Conservation (phyloP, 2,888 invertebrate genomes). For the Marasmarcha lunaedactyla region DNA sequence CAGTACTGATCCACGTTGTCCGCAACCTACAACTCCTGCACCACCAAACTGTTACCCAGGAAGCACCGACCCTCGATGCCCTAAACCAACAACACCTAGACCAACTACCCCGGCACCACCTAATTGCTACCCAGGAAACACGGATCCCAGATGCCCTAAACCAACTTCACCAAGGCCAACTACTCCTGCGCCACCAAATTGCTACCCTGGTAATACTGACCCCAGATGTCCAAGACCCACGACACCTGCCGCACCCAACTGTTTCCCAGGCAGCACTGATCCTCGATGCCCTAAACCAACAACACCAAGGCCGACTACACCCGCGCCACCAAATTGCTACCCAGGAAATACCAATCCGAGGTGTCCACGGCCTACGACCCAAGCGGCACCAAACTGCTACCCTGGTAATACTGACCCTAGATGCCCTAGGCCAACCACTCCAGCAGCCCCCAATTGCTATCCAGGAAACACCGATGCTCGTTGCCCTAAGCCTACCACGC, state of each 20-base stretch:
- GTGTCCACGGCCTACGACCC: conserved; percentile 19
- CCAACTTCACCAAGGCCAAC: conserved; percentile 10
- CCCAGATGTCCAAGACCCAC: conserved; percentile 22
- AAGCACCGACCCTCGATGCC: conserved; percentile 16
- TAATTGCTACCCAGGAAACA: conserved; percentile 24
- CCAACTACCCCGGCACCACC: conserved; percentile 13
- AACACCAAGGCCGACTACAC: conserved; percentile 11
- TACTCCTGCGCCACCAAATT: conserved; percentile 11
- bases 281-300: conserved; percentile 27
- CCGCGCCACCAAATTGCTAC: conserved; percentile 17
- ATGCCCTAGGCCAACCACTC: conserved; percentile 18
- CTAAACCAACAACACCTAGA: conserved; percentile 11
- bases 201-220: conserved; percentile 22
- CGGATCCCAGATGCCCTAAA: conserved; percentile 24
- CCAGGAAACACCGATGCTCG: conserved; percentile 29
- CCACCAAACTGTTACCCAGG: conserved; percentile 26
- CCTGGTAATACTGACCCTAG: conserved; percentile 20
- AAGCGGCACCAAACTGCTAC: conserved; percentile 15
- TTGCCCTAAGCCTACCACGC: conserved; percentile 14
- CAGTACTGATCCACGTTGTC: conserved; percentile 21
- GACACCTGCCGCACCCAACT: conserved; percentile 17
- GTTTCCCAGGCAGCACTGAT: conserved; percentile 22
- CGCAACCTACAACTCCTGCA: conserved; percentile 21
- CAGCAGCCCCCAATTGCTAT: conserved; percentile 14
- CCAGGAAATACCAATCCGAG: conserved; percentile 24